Percentiles rank a stretch among this genome's conserved stretches.
These are phyloP conservation scores for Lacanobia oleracea DNA, from an alignment of 2,888 invertebrate species.

Conservation along the genomic window DNA sequence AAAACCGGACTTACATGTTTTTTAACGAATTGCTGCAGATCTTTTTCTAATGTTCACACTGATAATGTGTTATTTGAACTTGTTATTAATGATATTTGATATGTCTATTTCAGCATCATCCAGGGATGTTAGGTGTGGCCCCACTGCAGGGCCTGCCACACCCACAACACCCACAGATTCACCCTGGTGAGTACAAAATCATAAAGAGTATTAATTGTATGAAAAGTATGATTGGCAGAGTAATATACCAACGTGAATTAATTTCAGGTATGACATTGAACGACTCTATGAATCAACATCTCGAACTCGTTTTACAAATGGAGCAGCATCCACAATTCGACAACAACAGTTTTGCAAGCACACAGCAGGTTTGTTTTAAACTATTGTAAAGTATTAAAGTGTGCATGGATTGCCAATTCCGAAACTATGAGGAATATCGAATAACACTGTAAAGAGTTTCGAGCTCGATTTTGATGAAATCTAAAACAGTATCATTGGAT, in stretches of 20 bases:
- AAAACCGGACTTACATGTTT: not conserved
- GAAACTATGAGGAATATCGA: no score
- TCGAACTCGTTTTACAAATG: conserved; percentile 89
- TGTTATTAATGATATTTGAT: conserved; percentile 28
- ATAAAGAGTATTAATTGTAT: not conserved
- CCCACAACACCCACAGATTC: conserved; percentile 90
- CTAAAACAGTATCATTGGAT: no score
- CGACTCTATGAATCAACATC: conserved; percentile 90
- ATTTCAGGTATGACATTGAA: conserved; percentile 88
- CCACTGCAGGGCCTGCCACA: conserved; percentile 89
- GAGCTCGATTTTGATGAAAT: no score
- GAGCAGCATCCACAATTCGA: conserved; percentile 89
- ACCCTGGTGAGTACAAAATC: conserved; percentile 81
- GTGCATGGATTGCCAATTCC: no score
- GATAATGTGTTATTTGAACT: not conserved
- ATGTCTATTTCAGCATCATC: conserved; percentile 85
- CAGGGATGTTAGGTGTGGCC: conserved; percentile 88
- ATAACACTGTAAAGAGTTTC: no score
- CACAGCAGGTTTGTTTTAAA: conserved; percentile 82
- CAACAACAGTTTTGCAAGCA: conserved; percentile 87
- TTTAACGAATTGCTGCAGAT: not conserved
- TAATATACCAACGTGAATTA: conserved; percentile 40
- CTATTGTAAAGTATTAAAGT: no score
- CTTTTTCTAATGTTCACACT: not conserved
- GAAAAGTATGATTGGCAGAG: not conserved